Evolutionary conservation across 2,113 vertebrate species (phyloP).

Genomic region (Formicarius rufipectus): DNA sequence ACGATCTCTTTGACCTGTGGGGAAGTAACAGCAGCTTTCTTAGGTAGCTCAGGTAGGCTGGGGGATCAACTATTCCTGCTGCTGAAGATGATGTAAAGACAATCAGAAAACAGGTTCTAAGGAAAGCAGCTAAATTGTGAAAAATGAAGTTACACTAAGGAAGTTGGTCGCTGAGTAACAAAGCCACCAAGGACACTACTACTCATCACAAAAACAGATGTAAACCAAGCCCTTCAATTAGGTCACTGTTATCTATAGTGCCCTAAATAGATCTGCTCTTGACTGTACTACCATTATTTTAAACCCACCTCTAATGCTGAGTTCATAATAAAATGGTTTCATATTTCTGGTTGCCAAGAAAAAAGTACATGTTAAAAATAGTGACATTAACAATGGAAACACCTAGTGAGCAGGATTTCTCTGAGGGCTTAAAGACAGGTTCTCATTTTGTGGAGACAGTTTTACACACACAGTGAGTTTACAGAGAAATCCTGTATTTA

Average conservation of each 20-base stretch:
- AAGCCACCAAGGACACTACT: background rate
- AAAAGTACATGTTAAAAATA: background rate
- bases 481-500: background rate
- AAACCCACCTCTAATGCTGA: background rate
- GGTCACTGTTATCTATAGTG: background rate
- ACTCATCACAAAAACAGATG: background rate
- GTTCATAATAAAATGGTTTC: background rate
- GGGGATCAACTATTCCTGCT: background rate
- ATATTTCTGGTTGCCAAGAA: background rate
- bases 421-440: background rate
- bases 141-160: background rate
- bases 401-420: background rate
- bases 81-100: background rate
- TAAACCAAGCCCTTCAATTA: background rate
- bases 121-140: background rate
- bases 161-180: background rate
- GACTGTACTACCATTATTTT: background rate
- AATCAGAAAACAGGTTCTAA: background rate
- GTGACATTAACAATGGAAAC: background rate
- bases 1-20: conserved; percentile 93
- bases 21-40: background rate
- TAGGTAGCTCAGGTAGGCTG: background rate
- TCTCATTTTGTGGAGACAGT: background rate
- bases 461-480: background rate
- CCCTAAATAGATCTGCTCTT: background rate